A percentile compares a stretch with the other conserved stretches of the same genome.
Conservation (phyloP, 2,888 invertebrate genomes). For the Cerceris rybyensis region DNA sequence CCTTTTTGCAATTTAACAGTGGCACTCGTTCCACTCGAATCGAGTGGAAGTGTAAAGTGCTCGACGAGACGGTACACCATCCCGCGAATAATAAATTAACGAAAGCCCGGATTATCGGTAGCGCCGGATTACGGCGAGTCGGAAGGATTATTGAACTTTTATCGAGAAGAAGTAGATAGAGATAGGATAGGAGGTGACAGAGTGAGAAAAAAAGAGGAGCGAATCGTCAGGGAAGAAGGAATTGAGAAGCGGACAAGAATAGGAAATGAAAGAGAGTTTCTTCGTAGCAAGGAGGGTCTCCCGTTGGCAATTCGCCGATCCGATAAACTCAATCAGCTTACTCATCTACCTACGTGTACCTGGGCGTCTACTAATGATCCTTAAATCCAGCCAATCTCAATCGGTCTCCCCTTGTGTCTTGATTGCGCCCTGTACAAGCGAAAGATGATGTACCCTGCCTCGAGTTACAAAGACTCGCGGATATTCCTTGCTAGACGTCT, state of each 20-base stretch:
- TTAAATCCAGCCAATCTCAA: slow-evolving; percentile 72
- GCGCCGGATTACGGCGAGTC: slow-evolving; percentile 63
- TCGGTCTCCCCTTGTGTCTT: slow-evolving; percentile 49
- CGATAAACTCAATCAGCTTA: slow-evolving; percentile 78
- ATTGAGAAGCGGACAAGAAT: slow-evolving; percentile 55
- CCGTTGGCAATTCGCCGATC: slow-evolving; percentile 71
- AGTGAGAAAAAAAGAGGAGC: slow-evolving; percentile 31
- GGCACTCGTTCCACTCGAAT: slow-evolving; percentile 30
- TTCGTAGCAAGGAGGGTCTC: slow-evolving; percentile 38
- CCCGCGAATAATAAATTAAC: slow-evolving; percentile 68
- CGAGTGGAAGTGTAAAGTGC: slow-evolving; percentile 44
- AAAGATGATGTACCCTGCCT: slow-evolving; percentile 11
- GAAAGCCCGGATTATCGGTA: slow-evolving; percentile 64
- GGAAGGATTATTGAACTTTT: slow-evolving; percentile 71
- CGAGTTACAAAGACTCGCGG: slow-evolving; percentile 3
- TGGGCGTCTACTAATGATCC: slow-evolving; percentile 70
- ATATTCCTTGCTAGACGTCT: not conserved
- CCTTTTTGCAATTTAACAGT: slow-evolving; percentile 29
- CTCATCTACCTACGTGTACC: slow-evolving; percentile 72
- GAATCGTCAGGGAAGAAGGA: slow-evolving; percentile 37
- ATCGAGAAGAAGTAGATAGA: slow-evolving; percentile 50
- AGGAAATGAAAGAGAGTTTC: slow-evolving; percentile 58
- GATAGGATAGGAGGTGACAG: not conserved
- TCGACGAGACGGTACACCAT: slow-evolving; percentile 32
- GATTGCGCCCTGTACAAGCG: slow-evolving; percentile 36